Percentiles rank a stretch among this genome's conserved stretches.
Conservation (phyloP, 2,888 invertebrate genomes). For the Drosophila austrosaltans region DNA sequence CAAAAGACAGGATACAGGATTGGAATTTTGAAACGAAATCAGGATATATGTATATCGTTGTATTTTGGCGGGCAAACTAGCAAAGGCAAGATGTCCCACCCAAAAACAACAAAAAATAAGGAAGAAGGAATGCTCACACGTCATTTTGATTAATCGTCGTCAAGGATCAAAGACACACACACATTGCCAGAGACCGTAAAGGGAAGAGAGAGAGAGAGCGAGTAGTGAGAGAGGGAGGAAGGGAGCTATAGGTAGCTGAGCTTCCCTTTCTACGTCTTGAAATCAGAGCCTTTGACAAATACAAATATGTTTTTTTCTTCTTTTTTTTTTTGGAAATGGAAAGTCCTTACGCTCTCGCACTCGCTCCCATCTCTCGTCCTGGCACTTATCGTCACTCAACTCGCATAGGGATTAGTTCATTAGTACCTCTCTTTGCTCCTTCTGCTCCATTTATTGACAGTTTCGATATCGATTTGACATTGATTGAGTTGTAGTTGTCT, state of each 20-base stretch:
- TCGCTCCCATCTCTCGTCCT: conserved; percentile 2
- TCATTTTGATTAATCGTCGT: conserved; percentile 77
- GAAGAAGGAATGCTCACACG: conserved; percentile 60
- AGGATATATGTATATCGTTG: neutral
- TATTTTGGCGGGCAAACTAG: conserved; percentile 63
- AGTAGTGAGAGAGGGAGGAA: conserved; percentile 2
- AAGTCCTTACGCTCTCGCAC: conserved; percentile 15
- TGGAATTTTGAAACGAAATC: conserved; percentile 11
- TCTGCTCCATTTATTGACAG: conserved; percentile 73
- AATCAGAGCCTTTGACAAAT: conserved; percentile 73
- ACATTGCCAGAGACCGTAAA: neutral
- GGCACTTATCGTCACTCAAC: conserved; percentile 38
- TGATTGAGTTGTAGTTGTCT: conserved; percentile 63
- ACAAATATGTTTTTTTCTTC: conserved; percentile 55
- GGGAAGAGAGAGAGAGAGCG: neutral
- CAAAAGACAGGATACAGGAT: neutral
- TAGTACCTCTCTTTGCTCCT: neutral
- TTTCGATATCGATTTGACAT: conserved; percentile 63
- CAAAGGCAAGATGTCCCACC: conserved; percentile 60
- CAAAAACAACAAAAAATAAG: conserved; percentile 21
- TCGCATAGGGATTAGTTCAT: conserved; percentile 58
- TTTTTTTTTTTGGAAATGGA: conserved; percentile 24
- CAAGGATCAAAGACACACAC: conserved; percentile 35
- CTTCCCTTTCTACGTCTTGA: conserved; percentile 28
- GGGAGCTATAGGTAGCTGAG: conserved; percentile 5